phyloP scores from a whole-genome alignment of 2,888 invertebrate genomes.

The Drosophila rellima region DNA sequence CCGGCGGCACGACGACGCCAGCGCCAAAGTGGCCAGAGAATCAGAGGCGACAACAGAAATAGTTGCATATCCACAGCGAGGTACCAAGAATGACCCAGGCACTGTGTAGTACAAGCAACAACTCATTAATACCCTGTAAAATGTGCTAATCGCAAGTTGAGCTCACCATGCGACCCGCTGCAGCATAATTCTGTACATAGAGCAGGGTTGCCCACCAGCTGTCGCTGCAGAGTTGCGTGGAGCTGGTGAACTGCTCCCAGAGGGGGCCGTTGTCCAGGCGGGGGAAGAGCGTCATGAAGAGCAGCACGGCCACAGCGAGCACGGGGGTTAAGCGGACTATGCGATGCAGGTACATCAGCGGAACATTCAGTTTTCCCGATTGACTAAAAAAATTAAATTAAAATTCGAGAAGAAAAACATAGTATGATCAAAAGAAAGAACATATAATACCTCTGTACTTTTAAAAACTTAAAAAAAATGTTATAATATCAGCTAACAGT shows the following conservation, averaged over 20 bases:
- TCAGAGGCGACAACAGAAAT: conserved; percentile 86
- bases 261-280: conserved; percentile 86
- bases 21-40: conserved; percentile 86
- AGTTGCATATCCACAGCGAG: conserved; percentile 87
- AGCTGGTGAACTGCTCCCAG: conserved; percentile 74
- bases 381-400: conserved; percentile 21
- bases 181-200: conserved; percentile 86
- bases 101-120: conserved; percentile 77
- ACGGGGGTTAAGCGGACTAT: conserved; percentile 86
- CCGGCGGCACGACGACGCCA: conserved; percentile 72
- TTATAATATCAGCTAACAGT: too few species aligned
- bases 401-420: too few species aligned
- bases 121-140: neutral
- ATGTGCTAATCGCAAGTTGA: neutral
- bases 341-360: conserved; percentile 79
- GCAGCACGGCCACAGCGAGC: conserved; percentile 85
- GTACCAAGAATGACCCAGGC: conserved; percentile 87
- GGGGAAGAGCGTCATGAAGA: conserved; percentile 85
- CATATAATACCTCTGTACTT: too few species aligned
- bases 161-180: conserved; percentile 70
- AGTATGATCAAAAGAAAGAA: neutral
- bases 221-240: conserved; percentile 66
- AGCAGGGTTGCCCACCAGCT: conserved; percentile 86
- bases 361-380: conserved; percentile 65
- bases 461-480: too few species aligned